Evolutionary conservation across 1,140 invertebrate species (phyloP), one percentile per base, ranked within the genome.

Genomic region (Musca domestica): DNA sequence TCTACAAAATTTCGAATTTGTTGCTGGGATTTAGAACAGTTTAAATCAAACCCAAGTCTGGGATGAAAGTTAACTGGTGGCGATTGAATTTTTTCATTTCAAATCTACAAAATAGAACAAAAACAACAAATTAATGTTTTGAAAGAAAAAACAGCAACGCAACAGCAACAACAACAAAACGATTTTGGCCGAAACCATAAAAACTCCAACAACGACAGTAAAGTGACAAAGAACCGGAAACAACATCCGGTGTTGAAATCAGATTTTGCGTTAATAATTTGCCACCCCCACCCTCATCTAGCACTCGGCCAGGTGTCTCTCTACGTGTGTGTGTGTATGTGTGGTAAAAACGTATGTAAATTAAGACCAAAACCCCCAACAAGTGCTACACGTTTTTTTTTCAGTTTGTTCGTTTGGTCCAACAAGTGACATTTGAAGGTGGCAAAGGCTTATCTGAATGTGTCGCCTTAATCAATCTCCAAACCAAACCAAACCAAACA

Each of bases 151-250:
- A n/a, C n/a, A n/a, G n/a, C n/a, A 30, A 30, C 27, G 27, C 27
- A 9, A 30, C 27, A 41, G 12, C 34, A 41, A 41, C 34, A 41
- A 41, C 34, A 41, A 41, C 34, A n/a, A 5, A 41, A 12, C 6
- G 2, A 41, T 41, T 41, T 41, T 41, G 34, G 34, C 10, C 34
- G 12, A 41, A 5, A 41, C 34, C 34, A 41, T 41, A 41, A 41
- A 41, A 41, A 5, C 27, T 30, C 9, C 34, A 12, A 41, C 34
- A 41, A 41, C 34, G 12, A 41, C 34, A 58, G 30, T 17, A 15
- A 51, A 41, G 27, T 7, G 47, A 78, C 76, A 78, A 78, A 73
- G 73, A 78, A 76, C 77, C 77, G 77, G 77, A 79, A 75, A 72
- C 64, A 69, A 77, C 75, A 77, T 79, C 77, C 77, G 77, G 77